These are phyloP conservation scores for Nemapogon koenigi DNA, from an alignment of 2,888 invertebrate genomes.

Conservation along the genomic window DNA sequence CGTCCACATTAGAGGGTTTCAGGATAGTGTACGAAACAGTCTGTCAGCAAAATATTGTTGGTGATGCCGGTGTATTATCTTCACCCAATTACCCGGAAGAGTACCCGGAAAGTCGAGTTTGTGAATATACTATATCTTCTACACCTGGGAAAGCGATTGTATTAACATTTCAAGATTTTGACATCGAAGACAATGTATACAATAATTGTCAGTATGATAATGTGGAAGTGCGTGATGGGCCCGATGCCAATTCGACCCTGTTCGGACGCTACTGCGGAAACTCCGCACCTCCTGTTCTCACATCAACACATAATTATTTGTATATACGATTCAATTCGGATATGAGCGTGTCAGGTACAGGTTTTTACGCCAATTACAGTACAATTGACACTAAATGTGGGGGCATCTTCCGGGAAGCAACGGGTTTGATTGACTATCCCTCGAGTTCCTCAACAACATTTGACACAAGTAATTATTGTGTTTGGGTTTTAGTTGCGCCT, in stretches of 20 bases:
- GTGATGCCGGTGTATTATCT: constrained; percentile 66
- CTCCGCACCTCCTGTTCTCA: constrained; percentile 59
- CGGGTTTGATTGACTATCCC: constrained; percentile 73
- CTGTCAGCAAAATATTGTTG: constrained; percentile 50
- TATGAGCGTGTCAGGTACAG: constrained; percentile 51
- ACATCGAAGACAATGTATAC: constrained; percentile 68
- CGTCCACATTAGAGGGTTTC: constrained; percentile 32
- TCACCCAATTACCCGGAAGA: constrained; percentile 78
- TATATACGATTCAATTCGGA: constrained; percentile 72
- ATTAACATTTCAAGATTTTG: constrained; percentile 71
- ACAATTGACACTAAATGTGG: constrained; percentile 75
- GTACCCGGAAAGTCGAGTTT: constrained; percentile 69
- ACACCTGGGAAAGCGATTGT: constrained; percentile 69
- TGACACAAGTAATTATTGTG: constrained; percentile 66
- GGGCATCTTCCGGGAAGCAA: constrained; percentile 67
- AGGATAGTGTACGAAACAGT: constrained; percentile 35
- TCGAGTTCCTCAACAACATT: constrained; percentile 19
- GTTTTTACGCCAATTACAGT: constrained; percentile 79
- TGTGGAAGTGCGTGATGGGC: constrained; percentile 74
- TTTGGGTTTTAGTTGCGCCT: constrained; percentile 80
- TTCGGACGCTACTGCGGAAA: constrained; percentile 74
- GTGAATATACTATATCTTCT: constrained; percentile 73
- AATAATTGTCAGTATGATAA: constrained; percentile 38
- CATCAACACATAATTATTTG: constrained; percentile 77
- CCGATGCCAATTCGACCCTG: constrained; percentile 66